Evolutionary conservation across 2,888 invertebrate species (phyloP).

Genomic region (Cheilosia impressa): DNA sequence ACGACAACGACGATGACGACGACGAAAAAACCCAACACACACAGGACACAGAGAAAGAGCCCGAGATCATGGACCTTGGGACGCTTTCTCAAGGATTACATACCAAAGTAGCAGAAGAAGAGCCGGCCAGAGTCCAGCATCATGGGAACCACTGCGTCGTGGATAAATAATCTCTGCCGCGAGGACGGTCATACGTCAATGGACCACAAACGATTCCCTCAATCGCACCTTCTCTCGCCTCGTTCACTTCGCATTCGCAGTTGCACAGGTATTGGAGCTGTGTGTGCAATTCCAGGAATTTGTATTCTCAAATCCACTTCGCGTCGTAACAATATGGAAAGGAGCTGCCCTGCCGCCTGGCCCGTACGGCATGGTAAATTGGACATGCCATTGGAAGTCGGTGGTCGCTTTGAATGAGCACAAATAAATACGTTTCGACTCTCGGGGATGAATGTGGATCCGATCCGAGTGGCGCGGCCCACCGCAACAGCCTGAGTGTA

Average conservation of each 20-base stretch:
- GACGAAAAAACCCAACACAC: constrained; percentile 31
- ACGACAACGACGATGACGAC: constrained; percentile 20
- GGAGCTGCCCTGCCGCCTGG: constrained; percentile 7
- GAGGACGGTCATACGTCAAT: constrained; percentile 75
- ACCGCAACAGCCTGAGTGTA: background rate
- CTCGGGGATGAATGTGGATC: constrained; percentile 53
- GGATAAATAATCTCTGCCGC: constrained; percentile 69
- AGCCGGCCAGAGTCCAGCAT: constrained; percentile 11
- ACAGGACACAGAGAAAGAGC: constrained; percentile 28
- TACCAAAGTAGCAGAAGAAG: constrained; percentile 27
- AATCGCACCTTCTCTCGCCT: constrained; percentile 56
- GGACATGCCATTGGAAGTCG: constrained; percentile 35
- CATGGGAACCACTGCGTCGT: constrained; percentile 66
- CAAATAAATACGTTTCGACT: constrained; percentile 58
- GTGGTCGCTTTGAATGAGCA: constrained; percentile 54
- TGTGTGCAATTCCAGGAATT: constrained; percentile 68
- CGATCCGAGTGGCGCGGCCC: constrained; percentile 6
- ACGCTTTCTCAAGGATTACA: constrained; percentile 71
- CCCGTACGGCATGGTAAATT: constrained; percentile 59
- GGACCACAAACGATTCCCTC: constrained; percentile 71
- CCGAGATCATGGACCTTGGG: constrained; percentile 71
- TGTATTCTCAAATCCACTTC: constrained; percentile 45
- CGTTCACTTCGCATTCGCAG: background rate
- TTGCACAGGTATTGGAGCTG: constrained; percentile 2
- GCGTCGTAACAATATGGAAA: constrained; percentile 23